phyloP scores from a whole-genome alignment of 2,113 vertebrate genomes.

The Argyrosomus japonicus region DNA sequence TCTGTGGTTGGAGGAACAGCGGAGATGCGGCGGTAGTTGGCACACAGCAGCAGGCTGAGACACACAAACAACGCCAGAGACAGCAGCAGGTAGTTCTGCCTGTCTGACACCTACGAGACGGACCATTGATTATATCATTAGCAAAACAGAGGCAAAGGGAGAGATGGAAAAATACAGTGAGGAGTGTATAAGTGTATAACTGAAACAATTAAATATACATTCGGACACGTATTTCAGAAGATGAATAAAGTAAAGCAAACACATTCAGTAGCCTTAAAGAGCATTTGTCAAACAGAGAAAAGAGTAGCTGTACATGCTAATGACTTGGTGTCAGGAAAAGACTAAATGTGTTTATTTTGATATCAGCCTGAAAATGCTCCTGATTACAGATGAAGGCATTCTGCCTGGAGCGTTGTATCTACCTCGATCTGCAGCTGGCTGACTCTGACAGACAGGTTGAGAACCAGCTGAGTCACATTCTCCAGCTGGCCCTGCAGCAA shows the following conservation, averaged over 20 bases:
- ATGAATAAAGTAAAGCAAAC: neutral
- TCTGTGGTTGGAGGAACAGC: slow-evolving; percentile 76
- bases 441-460: slow-evolving; percentile 90
- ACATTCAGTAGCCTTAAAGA: neutral
- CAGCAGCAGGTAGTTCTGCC: slow-evolving; percentile 91
- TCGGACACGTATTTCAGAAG: neutral
- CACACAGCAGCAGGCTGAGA: slow-evolving; percentile 88
- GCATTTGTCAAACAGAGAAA: neutral
- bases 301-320: neutral
- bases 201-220: neutral
- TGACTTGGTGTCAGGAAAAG: slow-evolving; percentile 7
- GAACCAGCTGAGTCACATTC: slow-evolving; percentile 91
- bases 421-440: slow-evolving; percentile 92
- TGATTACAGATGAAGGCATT: slow-evolving; percentile 34
- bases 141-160: neutral
- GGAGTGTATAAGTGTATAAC: too few species aligned
- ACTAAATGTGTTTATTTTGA: slow-evolving; percentile 21
- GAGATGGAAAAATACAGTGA: neutral
- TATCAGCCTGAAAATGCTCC: neutral
- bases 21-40: slow-evolving; percentile 84
- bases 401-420: slow-evolving; percentile 26
- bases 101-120: slow-evolving; percentile 87
- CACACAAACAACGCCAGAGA: slow-evolving; percentile 88
- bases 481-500: slow-evolving; percentile 92
- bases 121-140: neutral